Base-by-base conservation (phyloP, 2,888 invertebrate genomes). In the Oxystoma pomonae region DNA sequence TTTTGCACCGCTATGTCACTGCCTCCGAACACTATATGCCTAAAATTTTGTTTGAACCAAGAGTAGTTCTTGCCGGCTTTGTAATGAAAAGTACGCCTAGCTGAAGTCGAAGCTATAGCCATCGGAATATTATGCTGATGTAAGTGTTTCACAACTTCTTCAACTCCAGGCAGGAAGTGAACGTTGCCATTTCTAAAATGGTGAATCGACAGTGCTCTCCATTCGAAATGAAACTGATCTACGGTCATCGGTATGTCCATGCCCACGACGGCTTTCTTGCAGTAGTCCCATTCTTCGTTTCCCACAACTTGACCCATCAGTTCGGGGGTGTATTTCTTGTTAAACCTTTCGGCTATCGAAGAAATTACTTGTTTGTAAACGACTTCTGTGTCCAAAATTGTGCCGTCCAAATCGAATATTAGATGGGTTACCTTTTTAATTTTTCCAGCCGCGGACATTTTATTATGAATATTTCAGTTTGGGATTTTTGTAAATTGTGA, bases 91-190 rank as follows among this genome's bases (percentile, higher is more conserved):
- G 90, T 90, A 19, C 88, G 83, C 50, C 83, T 82, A 58, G 89
- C 86, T 1, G 94, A 93, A 12, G 95, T 94, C 0, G 96, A 95
- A 2, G 96, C 96, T 61, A 96, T 82, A 0, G 92, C 92, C 58
- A 95, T 90, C 0, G 95, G 95, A 16, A 96, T 84, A 57, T 88
- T 86, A 19, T 88, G 83, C 57, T 83, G 81, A 72, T 90, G 84
- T 12, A 96, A 81, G 77, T 96, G 94, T 50, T 84, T 81, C 16
- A 96, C 85, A 60, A 96, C 80, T 67, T 84, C 84, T 75, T 90
- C 90, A 12, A 91, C 94, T 66, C 92, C 94, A 82, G 90, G 89
- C 77, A 91, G 78, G 17, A 91, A 77, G 35, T 85, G 82, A 58
- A 87, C 83, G 60, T 83, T 81, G 57, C 85, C 83, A 62, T 65